Conservation (phyloP, 2,797 vertebrate genomes). For the Amniataba percoides region DNA sequence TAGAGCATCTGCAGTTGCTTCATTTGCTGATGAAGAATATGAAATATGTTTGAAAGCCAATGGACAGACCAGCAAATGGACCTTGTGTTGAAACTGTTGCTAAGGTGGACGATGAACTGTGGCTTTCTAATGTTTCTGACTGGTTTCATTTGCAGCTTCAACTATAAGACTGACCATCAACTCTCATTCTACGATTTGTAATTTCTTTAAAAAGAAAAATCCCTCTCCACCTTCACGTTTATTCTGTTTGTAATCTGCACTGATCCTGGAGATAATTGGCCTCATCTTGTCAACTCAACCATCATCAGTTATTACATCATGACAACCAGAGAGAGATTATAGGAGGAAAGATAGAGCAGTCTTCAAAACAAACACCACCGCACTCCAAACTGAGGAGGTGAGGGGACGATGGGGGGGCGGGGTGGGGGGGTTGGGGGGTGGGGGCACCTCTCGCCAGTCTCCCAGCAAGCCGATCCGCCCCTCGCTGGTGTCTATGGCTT, state of each 20-base stretch:
- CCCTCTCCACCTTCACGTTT: background rate
- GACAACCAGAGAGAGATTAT: conserved; percentile 13
- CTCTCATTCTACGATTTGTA: background rate
- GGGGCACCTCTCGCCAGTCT: conserved; percentile 89
- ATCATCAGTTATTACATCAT: conserved; percentile 4
- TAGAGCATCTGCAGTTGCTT: background rate
- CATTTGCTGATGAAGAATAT: background rate
- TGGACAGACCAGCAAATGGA: background rate
- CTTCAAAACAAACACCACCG: conserved; percentile 72
- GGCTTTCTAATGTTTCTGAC: background rate
- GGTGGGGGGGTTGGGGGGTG: no score
- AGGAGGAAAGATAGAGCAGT: conserved; percentile 47
- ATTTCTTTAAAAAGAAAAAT: background rate
- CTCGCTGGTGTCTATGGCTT: conserved; percentile 84
- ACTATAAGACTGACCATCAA: background rate
- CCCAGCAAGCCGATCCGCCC: conserved; percentile 88
- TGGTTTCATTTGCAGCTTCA: background rate
- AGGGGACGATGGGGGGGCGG: conserved; percentile 48
- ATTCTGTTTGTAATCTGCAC: background rate
- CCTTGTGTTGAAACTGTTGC: background rate
- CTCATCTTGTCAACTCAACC: background rate
- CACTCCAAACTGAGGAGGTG: conserved; percentile 67
- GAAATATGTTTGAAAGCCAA: background rate
- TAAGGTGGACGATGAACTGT: background rate
- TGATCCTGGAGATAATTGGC: background rate